phyloP scores from a whole-genome alignment of 2,797 vertebrate species.

The Pterois miles region DNA sequence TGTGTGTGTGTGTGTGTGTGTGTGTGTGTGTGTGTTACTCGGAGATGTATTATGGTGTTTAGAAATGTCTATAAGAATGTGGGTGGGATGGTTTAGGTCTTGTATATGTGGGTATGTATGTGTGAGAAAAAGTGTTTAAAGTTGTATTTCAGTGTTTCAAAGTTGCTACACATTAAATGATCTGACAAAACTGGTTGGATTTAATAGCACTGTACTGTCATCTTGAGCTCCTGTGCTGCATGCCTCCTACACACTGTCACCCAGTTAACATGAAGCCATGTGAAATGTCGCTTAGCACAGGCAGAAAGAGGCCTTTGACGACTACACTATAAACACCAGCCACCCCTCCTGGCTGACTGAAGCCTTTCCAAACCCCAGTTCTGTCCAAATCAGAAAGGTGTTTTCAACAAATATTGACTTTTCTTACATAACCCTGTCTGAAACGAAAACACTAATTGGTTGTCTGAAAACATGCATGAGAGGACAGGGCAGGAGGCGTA shows the following conservation, averaged over 20 bases:
- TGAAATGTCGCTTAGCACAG: slow-evolving; percentile 52
- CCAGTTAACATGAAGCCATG: slow-evolving; percentile 42
- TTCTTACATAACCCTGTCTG: slow-evolving; percentile 77
- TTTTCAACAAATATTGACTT: slow-evolving; percentile 83
- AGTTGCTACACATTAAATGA: not conserved
- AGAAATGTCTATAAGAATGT: not conserved
- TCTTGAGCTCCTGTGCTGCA: slow-evolving; percentile 3
- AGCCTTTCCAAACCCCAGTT: slow-evolving; percentile 63
- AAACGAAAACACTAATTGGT: slow-evolving; percentile 79
- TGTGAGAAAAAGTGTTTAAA: not conserved
- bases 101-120: not conserved
- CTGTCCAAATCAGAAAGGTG: slow-evolving; percentile 72
- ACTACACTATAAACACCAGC: slow-evolving; percentile 57
- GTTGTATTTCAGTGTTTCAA: not conserved
- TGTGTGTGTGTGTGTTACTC: slow-evolving; percentile 5
- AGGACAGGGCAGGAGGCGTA: slow-evolving; percentile 36
- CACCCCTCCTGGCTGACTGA: slow-evolving; percentile 51
- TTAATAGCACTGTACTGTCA: not conserved
- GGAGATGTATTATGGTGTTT: not conserved
- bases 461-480: slow-evolving; percentile 70
- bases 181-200: not conserved
- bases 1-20: slow-evolving; percentile 1
- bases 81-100: not conserved
- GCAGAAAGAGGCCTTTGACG: slow-evolving; percentile 78
- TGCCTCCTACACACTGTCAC: slow-evolving; percentile 32